Percentiles rank a stretch among this genome's conserved stretches.
Evolutionary conservation across 2,113 vertebrate species (phyloP).

Genomic region (Theristicus caerulescens): DNA sequence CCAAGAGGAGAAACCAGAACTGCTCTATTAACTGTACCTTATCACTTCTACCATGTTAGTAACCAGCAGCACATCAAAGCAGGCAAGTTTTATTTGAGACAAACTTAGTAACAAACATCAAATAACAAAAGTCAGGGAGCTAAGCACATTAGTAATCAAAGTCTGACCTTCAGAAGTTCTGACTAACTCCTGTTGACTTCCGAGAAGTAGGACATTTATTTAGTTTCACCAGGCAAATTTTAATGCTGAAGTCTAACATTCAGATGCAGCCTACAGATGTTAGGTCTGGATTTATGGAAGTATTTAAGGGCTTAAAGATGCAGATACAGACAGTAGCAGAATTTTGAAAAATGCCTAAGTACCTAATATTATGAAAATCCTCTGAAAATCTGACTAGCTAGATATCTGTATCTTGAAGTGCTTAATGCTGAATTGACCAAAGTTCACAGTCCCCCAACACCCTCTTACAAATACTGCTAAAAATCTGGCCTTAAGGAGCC

Average conservation of each 20-base stretch:
- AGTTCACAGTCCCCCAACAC: background rate
- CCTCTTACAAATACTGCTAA: background rate
- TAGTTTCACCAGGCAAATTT: background rate
- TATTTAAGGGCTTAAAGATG: constrained; percentile 37
- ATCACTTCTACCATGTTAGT: background rate
- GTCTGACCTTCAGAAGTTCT: background rate
- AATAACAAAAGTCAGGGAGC: background rate
- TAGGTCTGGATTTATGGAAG: constrained; percentile 37
- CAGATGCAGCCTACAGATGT: background rate
- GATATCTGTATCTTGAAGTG: constrained; percentile 4
- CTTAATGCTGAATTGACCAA: background rate
- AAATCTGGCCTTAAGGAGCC: background rate
- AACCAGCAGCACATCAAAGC: background rate
- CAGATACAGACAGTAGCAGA: background rate
- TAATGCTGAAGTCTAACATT: background rate
- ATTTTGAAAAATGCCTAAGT: constrained; percentile 17
- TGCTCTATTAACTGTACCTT: background rate
- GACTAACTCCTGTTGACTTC: background rate
- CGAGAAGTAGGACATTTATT: background rate
- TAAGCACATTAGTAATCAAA: background rate
- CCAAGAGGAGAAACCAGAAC: background rate
- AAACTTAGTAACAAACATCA: background rate
- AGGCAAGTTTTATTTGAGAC: background rate
- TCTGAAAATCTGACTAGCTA: background rate
- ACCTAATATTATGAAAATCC: constrained; percentile 29